Evolutionary conservation across 37 sponge, comb jelly and placozoan genomes (phyloP).

Genomic region (Theonella swinhoei): DNA sequence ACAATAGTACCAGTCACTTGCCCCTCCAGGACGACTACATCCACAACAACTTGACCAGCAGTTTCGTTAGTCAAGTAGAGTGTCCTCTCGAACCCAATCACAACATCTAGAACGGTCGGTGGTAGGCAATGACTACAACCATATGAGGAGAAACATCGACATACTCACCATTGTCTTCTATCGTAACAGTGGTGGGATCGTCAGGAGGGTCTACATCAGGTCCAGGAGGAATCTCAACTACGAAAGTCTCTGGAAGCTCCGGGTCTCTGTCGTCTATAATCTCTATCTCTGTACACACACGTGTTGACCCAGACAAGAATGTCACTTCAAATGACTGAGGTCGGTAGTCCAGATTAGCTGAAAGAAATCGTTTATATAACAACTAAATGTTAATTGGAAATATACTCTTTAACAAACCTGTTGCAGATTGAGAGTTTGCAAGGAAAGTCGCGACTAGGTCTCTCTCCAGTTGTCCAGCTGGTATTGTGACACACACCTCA

Average conservation of each 20-base stretch:
- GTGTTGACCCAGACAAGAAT: background rate
- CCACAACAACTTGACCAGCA: background rate
- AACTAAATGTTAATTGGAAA: too few relatives aligned
- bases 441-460: background rate
- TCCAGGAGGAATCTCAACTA: background rate
- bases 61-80: slow-evolving; percentile 3
- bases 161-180: background rate
- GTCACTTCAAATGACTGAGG: background rate
- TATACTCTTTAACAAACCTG: background rate
- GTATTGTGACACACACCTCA: background rate
- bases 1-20: background rate
- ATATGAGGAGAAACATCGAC: background rate
- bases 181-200: background rate
- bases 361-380: background rate
- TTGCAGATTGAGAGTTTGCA: background rate
- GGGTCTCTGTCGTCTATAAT: background rate
- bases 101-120: slow-evolving; percentile 1
- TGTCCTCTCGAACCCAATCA: slow-evolving; percentile 25
- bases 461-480: background rate
- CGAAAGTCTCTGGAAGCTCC: background rate
- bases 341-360: background rate
- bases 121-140: too few relatives aligned
- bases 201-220: background rate
- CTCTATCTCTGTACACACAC: background rate
- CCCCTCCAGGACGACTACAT: slow-evolving; percentile 9